Conservation (phyloP, 2,113 vertebrate genomes). For the Anhinga anhinga region DNA sequence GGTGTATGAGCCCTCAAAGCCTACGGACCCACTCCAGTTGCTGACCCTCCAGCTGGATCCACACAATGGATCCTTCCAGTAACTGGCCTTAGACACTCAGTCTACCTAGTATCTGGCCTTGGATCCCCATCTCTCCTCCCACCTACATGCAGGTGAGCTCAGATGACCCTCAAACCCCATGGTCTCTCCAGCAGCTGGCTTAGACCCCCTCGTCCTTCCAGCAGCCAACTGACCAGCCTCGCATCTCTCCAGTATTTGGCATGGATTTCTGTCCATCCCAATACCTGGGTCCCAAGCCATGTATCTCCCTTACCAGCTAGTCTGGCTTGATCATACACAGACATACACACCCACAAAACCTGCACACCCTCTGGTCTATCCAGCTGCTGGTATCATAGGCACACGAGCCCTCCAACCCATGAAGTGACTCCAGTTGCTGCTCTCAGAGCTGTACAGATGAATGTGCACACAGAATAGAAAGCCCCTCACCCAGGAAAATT, state of each 20-base stretch:
- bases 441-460: background rate
- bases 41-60: too few relatives aligned
- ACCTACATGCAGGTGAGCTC: background rate
- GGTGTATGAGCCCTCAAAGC: fast-evolving
- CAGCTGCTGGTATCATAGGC: background rate
- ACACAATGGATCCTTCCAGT: background rate
- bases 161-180: background rate
- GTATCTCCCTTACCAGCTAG: background rate
- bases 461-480: background rate
- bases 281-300: background rate
- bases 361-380: fast-evolving
- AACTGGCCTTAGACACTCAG: background rate
- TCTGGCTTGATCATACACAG: background rate
- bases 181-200: too few relatives aligned
- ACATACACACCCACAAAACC: background rate
- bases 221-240: fast-evolving
- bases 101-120: background rate
- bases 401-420: fast-evolving
- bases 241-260: background rate
- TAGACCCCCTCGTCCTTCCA: background rate
- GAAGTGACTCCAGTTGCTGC: background rate
- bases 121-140: background rate
- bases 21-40: background rate
- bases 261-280: background rate
- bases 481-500: background rate